These are phyloP conservation scores for Corapipo altera DNA, from an alignment of 2,113 vertebrate species.

Conservation along the genomic window DNA sequence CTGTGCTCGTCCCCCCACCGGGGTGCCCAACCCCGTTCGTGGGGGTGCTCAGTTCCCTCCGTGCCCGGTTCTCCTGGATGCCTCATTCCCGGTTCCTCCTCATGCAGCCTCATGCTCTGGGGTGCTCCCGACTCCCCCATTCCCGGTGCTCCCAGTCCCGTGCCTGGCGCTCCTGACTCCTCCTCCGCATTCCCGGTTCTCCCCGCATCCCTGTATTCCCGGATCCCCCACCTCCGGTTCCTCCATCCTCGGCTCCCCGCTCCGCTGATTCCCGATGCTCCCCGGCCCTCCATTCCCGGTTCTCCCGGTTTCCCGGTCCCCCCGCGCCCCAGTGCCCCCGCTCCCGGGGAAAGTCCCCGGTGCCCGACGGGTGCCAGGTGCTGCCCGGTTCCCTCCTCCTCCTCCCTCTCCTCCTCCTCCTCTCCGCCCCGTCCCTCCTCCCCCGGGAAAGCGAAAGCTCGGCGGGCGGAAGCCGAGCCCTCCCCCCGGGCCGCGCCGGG, in stretches of 20 bases:
- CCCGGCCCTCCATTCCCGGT: neutral
- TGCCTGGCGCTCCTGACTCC: neutral
- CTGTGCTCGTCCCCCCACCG: neutral
- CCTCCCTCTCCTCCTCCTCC: neutral
- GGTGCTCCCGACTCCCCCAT: neutral
- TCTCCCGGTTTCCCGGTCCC: neutral
- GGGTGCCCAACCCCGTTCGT: no score
- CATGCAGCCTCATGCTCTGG: neutral
- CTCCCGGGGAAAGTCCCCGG: neutral
- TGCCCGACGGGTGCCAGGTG: neutral
- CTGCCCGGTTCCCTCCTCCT: neutral
- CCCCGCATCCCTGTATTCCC: neutral
- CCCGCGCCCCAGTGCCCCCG: no score
- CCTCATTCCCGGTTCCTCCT: neutral
- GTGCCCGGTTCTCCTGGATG: neutral
- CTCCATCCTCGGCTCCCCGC: neutral
- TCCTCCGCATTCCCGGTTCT: neutral
- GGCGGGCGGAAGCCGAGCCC: neutral
- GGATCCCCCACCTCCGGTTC: neutral
- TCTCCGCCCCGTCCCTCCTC: neutral
- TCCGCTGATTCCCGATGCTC: neutral
- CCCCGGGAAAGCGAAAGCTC: constrained; percentile 25
- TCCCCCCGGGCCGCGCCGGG: neutral
- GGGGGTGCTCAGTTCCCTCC: neutral
- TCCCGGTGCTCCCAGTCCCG: neutral